Evolutionary conservation across 2,113 vertebrate genomes (phyloP).

Genomic region (Motacilla tschutschensis): DNA sequence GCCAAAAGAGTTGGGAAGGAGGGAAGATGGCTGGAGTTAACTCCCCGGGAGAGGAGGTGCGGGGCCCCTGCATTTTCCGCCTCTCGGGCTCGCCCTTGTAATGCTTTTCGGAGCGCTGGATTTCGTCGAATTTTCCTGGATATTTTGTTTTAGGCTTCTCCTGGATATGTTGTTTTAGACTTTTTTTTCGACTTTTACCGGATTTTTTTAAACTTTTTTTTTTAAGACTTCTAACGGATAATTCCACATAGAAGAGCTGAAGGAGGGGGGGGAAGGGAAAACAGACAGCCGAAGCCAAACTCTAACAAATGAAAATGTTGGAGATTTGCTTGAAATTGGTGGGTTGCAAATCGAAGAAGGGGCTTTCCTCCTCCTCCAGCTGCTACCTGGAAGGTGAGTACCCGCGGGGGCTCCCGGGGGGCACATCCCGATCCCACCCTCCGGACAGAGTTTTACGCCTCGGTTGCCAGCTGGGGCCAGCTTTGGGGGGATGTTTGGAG

Average conservation of each 20-base stretch:
- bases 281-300: slow-evolving; percentile 27
- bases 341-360: slow-evolving; percentile 98
- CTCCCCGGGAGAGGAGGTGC: neutral
- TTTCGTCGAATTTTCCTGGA: neutral
- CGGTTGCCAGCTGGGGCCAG: neutral
- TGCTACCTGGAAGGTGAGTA: slow-evolving; percentile 95
- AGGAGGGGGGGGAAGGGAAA: neutral
- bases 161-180: neutral
- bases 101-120: neutral
- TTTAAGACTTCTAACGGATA: neutral
- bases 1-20: slow-evolving; percentile 44
- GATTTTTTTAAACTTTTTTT: neutral
- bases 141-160: neutral
- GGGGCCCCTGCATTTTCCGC: slow-evolving; percentile 38
- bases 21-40: slow-evolving; percentile 35
- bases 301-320: slow-evolving; percentile 95
- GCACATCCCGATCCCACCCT: rapidly evolving
- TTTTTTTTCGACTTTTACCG: neutral
- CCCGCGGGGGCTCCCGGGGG: neutral
- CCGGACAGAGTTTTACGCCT: neutral
- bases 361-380: slow-evolving; percentile 95
- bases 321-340: slow-evolving; percentile 98
- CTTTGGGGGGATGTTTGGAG: neutral
- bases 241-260: neutral
- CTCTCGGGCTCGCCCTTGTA: slow-evolving; percentile 19